Evolutionary conservation across 2,797 vertebrate species (phyloP).

Genomic region (Falco naumanni): DNA sequence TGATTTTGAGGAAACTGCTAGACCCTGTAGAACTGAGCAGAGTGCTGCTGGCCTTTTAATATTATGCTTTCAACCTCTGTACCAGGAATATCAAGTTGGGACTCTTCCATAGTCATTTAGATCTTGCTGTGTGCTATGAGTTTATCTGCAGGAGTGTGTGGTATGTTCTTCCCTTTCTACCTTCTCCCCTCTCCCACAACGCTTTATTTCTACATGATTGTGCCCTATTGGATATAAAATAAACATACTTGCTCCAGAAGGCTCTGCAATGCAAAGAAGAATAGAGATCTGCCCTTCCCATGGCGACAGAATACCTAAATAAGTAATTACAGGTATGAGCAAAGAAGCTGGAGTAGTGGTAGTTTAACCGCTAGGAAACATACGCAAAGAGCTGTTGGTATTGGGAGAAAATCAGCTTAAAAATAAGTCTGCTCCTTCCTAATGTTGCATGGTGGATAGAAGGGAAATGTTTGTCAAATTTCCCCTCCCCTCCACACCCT

Average conservation of each 20-base stretch:
- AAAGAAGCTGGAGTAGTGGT: not conserved
- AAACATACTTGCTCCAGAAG: not conserved
- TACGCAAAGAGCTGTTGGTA: not conserved
- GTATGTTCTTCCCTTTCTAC: not conserved
- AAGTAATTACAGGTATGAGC: conserved; percentile 4
- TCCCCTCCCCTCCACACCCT: not conserved
- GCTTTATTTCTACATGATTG: not conserved
- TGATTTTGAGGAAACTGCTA: not conserved
- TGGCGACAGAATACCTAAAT: conserved; percentile 17
- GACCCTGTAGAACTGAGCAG: not conserved
- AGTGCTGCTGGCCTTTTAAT: not conserved
- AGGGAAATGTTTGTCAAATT: not conserved
- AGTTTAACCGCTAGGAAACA: not conserved
- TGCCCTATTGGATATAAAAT: conserved; percentile 11
- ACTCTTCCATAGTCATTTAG: not conserved
- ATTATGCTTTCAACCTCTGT: not conserved
- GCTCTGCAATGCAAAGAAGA: not conserved
- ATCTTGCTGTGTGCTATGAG: not conserved
- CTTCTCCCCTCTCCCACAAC: not conserved
- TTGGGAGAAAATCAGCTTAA: not conserved
- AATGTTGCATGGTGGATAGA: not conserved
- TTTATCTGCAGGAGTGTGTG: not conserved
- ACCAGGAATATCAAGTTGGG: not conserved
- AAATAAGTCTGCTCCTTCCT: not conserved
- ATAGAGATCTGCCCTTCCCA: conserved; percentile 1